Percentiles rank a stretch among this genome's conserved stretches.
phyloP scores from a whole-genome alignment of 2,888 invertebrate genomes.

The Homarus gammarus region DNA sequence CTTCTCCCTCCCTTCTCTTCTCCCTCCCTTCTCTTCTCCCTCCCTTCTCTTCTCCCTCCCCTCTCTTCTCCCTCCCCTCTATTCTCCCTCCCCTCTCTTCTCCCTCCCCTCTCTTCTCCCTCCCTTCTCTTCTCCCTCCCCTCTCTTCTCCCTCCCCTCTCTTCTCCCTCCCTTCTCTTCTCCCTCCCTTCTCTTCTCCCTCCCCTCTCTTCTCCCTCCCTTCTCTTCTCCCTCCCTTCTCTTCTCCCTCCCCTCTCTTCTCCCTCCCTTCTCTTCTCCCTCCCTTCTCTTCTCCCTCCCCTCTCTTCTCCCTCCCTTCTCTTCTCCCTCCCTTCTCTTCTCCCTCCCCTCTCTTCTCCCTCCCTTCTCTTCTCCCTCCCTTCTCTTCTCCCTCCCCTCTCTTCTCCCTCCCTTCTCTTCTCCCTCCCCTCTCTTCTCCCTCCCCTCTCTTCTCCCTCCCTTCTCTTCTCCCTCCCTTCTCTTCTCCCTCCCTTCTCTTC shows the following conservation, averaged over 20 bases:
- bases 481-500: too few relatives aligned
- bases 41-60: too few relatives aligned
- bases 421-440: too few relatives aligned
- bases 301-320: too few relatives aligned
- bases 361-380: neutral
- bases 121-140: too few relatives aligned
- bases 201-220: constrained; percentile 8
- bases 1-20: too few relatives aligned
- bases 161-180: constrained; percentile 8
- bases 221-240: constrained; percentile 23
- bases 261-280: neutral
- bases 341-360: neutral
- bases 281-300: neutral
- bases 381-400: constrained; percentile 8
- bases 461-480: too few relatives aligned
- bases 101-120: constrained; percentile 20
- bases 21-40: too few relatives aligned
- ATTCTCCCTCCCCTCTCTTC: constrained; percentile 15
- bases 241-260: constrained; percentile 24
- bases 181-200: constrained; percentile 40
- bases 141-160: neutral
- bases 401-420: too few relatives aligned
- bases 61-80: constrained; percentile 10
- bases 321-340: neutral
- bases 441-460: too few relatives aligned